Base-by-base conservation (phyloP, 2,113 vertebrate species). In the Lonchura striata region DNA sequence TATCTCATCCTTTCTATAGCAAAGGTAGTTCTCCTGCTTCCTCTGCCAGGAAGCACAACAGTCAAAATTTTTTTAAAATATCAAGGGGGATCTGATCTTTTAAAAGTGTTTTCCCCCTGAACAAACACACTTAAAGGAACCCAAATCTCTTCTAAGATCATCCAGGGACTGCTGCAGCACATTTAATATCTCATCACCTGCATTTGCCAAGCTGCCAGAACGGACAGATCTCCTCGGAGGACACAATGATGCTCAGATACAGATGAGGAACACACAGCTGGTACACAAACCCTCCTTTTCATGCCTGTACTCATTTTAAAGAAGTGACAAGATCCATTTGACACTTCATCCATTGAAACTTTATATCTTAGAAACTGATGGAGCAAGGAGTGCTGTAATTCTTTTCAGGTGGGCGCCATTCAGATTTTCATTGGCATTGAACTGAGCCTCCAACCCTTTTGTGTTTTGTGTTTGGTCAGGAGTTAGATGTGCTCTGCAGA, bases 221-320 rank as follows among this genome's bases (percentile, higher is more conserved):
- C 0, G 0, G 39, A 11, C 18, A 52, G 27, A 41, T 25, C 39
- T 59, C 25, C 25, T 31, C 3, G 3, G 44, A 13, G 12, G 25
- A 63, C 12, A 4, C 18, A 33, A 1, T 15, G 9, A 54, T 10
- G 3, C n/a, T 47, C 35, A 41, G 28, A 22, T 9, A 14, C 4
- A 44, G 23, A 10, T 33, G 21, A 75, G 13, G 16, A 42, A 5
- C 28, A 47, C 17, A 47, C 50, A 77, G 9, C 3, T 20, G 37
- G 9, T 10, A 12, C 21, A 37, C 8, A 22, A 66, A 63, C 18
- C 11, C 30, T 16, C 30, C 20, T 8, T 70, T 91, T 12, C 25
- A 35, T 10, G 15, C 33, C 6, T 15, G 4, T 24, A 21, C 7
- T 56, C 8, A 47, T 47, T 31, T 69, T 66, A 50, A 68, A 64